Evolutionary conservation across 23 tunicate genomes (phyloP).

Genomic region (Styela clava): DNA sequence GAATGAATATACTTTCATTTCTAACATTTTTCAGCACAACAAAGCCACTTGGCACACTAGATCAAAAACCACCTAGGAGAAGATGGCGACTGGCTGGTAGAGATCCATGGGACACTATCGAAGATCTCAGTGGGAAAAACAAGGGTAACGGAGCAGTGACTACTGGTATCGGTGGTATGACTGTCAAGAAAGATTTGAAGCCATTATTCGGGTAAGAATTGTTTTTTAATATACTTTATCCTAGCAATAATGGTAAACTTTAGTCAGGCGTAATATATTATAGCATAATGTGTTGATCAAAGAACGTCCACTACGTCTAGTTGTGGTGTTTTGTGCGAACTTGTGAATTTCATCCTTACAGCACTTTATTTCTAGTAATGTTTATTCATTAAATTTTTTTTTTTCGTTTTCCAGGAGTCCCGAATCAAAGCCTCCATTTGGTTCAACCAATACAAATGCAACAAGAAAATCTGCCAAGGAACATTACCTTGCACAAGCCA

Average conservation of each 20-base stretch:
- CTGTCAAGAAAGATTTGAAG: conserved; percentile 17
- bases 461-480: conserved; percentile 68
- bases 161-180: neutral
- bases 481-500: conserved; percentile 70
- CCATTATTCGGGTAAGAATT: conserved; percentile 5
- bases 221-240: neutral
- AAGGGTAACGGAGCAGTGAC: neutral
- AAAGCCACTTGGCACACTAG: neutral
- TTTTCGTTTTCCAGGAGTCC: neutral
- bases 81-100: conserved; percentile 57
- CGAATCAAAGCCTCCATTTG: conserved; percentile 15
- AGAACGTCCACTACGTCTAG: no score
- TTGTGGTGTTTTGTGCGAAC: no score
- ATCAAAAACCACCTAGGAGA: conserved; percentile 16
- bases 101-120: conserved; percentile 15
- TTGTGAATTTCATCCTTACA: no score
- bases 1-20: no score
- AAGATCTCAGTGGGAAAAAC: conserved; percentile 5
- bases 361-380: no score
- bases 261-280: no score
- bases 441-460: conserved; percentile 14
- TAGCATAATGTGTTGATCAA: no score
- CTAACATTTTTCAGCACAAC: neutral
- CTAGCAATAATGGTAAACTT: no score
- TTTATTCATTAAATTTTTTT: neutral